These are phyloP conservation scores for Lasioglossum lativentre DNA, from an alignment of 2,888 invertebrate species.

Conservation along the genomic window DNA sequence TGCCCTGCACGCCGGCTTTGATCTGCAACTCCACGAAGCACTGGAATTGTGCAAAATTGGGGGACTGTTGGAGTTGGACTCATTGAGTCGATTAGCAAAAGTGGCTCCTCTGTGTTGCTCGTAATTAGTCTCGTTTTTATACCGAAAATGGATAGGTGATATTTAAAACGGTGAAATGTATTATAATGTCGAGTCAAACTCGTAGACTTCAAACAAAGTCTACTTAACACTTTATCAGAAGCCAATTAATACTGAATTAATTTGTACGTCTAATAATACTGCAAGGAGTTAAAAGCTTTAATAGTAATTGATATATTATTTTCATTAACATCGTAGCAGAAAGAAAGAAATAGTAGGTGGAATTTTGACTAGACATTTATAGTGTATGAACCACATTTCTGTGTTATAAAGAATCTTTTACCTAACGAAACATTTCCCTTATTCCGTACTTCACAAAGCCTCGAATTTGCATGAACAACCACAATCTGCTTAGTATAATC, in stretches of 20 bases:
- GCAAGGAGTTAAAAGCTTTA: background rate
- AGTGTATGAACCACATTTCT: background rate
- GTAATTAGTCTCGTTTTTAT: background rate
- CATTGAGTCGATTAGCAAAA: too few species aligned
- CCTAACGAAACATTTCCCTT: background rate
- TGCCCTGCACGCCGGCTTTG: background rate
- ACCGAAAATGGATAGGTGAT: background rate
- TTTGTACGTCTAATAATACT: background rate
- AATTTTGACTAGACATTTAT: background rate
- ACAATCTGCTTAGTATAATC: background rate
- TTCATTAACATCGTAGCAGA: background rate
- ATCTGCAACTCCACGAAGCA: background rate
- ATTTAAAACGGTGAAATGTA: background rate
- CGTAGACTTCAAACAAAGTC: too few species aligned
- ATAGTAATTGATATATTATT: background rate
- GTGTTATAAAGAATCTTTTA: too few species aligned
- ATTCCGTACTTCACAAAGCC: background rate
- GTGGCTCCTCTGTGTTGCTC: background rate
- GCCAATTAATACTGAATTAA: background rate
- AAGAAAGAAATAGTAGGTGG: background rate
- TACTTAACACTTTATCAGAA: too few species aligned
- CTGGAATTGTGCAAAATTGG: background rate
- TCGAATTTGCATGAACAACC: background rate
- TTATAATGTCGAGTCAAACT: too few species aligned
- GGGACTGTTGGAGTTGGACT: background rate